phyloP scores from a whole-genome alignment of 2,888 invertebrate genomes.

The Formica aserva region DNA sequence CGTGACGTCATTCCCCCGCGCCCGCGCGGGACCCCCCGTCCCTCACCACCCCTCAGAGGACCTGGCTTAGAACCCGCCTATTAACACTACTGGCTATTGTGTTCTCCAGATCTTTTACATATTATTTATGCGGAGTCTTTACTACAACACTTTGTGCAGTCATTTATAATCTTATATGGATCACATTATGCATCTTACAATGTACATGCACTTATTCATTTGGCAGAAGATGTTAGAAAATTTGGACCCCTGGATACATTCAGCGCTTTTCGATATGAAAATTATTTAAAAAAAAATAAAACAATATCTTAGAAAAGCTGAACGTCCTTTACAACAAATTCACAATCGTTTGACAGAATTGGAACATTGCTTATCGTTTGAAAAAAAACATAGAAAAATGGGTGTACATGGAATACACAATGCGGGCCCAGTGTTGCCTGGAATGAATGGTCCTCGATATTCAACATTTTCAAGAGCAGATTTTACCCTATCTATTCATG shows the following conservation, averaged over 20 bases:
- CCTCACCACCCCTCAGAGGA: too few relatives aligned
- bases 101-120: background rate
- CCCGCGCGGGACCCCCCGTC: too few relatives aligned
- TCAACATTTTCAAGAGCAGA: background rate
- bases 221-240: background rate
- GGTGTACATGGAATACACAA: background rate
- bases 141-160: background rate
- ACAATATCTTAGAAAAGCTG: background rate
- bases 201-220: background rate
- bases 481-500: background rate
- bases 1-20: too few relatives aligned
- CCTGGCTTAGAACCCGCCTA: too few relatives aligned
- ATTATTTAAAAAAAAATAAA: background rate
- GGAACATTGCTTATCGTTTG: background rate
- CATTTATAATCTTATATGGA: background rate
- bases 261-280: constrained; percentile 3
- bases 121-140: background rate
- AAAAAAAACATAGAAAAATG: background rate
- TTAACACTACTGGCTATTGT: background rate
- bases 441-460: background rate
- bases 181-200: background rate
- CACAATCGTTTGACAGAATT: background rate
- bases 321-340: background rate
- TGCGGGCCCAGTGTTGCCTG: background rate
- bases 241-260: background rate